Base-by-base conservation (phyloP, 2,797 vertebrate genomes). In the Kryptolebias ocellatus region DNA sequence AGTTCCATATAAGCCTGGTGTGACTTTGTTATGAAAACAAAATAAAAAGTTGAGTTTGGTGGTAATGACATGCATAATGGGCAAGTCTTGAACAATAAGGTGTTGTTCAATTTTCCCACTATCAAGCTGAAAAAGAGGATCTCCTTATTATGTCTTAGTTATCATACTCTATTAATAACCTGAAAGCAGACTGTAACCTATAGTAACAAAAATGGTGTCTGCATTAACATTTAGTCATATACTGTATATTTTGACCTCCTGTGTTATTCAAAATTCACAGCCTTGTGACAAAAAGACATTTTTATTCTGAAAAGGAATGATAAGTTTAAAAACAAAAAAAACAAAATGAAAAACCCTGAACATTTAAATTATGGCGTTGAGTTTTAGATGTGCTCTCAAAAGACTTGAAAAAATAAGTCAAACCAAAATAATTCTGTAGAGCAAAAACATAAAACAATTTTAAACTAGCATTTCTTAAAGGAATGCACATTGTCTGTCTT, bases 41-140 rank as follows among this genome's bases (percentile, higher is more conserved):
- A 70, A 27, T 18, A 44, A 64, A 37, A 57, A 45, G 72, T 55
- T 71, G 53, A 72, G 78, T 68, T 84, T 73, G 58, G 77, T 89
- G 82, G 84, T 87, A 81, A 80, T 54, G 18, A 52, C 31, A 79
- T 60, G 67, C 75, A 76, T 73, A 77, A 83, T 74, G 83, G 74
- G 62, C 59, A 70, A 49, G 67, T 73, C 55, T 70, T 79, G 46
- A 83, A 88, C 83, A 90, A 83, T 80, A 76, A 77, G 70, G 72
- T 83, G 84, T 86, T 83, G 84, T 86, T 74, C 54, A 59, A 84
- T 74, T 77, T 39, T 61, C 77, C 79, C 74, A 60, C 67, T 42
- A 70, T 76, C 50, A 55, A 78, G 73, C 67, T 76, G 78, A 74
- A 79, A 79, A 74, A 50, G 46, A 78, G 75, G 66, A 78, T 59